phyloP scores from a whole-genome alignment of 2,797 vertebrate genomes.

The Platyrinchus mystaceus region DNA sequence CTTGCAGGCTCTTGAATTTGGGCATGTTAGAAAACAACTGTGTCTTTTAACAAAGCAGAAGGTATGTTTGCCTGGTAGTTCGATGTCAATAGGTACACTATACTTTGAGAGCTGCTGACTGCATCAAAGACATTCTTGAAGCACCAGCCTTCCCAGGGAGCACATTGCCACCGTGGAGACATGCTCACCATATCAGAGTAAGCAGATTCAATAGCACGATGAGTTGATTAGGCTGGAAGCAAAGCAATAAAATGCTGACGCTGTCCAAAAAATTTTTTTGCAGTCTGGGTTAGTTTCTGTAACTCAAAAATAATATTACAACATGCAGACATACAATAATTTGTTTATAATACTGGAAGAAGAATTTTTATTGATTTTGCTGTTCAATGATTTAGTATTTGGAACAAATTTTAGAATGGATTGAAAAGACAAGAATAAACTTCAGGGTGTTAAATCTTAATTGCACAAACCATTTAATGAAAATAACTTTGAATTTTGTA shows the following conservation, averaged over 20 bases:
- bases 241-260: not conserved
- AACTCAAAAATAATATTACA: not conserved
- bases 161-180: not conserved
- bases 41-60: no score
- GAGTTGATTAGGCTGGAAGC: constrained; percentile 16
- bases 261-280: not conserved
- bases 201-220: not conserved
- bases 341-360: not conserved
- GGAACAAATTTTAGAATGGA: not conserved
- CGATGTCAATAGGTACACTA: not conserved
- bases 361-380: not conserved
- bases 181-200: not conserved
- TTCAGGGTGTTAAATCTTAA: not conserved
- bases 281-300: not conserved
- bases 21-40: not conserved
- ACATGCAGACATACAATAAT: not conserved
- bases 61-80: not conserved
- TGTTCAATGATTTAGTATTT: not conserved
- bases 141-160: not conserved
- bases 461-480: not conserved
- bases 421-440: not conserved
- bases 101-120: not conserved
- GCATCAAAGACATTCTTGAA: not conserved
- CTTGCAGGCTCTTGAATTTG: not conserved
- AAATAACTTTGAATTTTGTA: not conserved